Conservation (phyloP, 2,797 vertebrate species). For the Lepus oiostolus region DNA sequence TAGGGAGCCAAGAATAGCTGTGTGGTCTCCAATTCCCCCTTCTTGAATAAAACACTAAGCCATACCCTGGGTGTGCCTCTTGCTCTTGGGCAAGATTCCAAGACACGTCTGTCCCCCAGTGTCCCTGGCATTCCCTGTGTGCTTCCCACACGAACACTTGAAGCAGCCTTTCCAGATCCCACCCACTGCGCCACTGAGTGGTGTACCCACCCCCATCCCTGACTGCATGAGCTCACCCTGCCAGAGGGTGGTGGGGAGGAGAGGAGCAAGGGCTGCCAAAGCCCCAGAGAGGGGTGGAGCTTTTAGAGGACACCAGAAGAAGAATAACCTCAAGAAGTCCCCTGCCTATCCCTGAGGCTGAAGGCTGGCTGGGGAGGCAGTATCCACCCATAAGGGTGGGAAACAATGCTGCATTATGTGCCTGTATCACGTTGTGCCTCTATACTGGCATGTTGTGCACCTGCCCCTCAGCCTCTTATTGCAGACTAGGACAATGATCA, state of each 20-base stretch:
- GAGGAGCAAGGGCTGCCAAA: constrained; percentile 4
- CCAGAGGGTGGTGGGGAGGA: neutral
- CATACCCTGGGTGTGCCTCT: constrained; percentile 11
- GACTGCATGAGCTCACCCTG: constrained; percentile 35
- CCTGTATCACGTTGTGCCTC: neutral
- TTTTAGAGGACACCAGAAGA: neutral
- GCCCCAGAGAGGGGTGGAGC: neutral
- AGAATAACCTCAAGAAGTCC: neutral
- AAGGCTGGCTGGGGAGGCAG: neutral
- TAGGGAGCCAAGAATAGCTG: constrained; percentile 2
- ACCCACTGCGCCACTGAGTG: constrained; percentile 36
- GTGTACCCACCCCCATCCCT: neutral
- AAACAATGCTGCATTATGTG: neutral
- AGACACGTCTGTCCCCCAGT: neutral
- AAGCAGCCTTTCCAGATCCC: constrained; percentile 47
- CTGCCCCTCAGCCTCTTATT: neutral
- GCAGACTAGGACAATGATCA: neutral
- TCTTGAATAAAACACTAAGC: neutral
- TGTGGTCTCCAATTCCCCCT: neutral
- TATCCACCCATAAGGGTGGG: neutral
- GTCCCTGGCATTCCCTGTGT: constrained; percentile 19
- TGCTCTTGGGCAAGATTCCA: constrained; percentile 39
- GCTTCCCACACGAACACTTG: constrained; percentile 5
- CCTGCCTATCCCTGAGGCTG: neutral
- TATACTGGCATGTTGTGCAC: neutral